phyloP scores from a whole-genome alignment of 2,113 vertebrate genomes.

The Cheirogaleus medius region DNA sequence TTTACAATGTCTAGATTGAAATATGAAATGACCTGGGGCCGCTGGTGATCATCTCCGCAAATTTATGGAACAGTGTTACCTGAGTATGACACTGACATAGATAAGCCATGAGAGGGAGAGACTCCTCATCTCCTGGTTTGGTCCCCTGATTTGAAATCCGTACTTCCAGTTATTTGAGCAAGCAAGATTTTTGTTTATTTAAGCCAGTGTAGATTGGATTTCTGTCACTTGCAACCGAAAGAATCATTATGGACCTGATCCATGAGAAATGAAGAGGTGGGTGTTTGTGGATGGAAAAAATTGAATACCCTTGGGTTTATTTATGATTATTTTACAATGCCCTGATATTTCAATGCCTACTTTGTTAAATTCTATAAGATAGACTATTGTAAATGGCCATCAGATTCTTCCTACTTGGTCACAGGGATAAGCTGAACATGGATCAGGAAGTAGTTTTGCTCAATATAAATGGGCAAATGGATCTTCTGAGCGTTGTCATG shows the following conservation, averaged over 20 bases:
- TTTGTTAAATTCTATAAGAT: background rate
- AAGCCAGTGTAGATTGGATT: background rate
- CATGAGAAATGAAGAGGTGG: background rate
- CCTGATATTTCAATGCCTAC: background rate
- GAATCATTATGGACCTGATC: background rate
- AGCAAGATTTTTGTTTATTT: background rate
- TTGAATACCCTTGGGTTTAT: background rate
- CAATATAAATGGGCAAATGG: background rate
- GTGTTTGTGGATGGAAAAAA: background rate
- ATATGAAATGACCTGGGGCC: background rate
- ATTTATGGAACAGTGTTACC: background rate
- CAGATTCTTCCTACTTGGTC: background rate
- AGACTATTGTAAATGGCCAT: background rate
- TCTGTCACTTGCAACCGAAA: background rate
- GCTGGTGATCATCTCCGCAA: background rate
- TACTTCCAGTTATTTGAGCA: background rate
- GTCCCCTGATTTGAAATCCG: background rate
- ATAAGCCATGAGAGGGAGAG: background rate
- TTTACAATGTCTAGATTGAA: background rate
- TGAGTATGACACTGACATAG: background rate
- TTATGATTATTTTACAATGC: background rate
- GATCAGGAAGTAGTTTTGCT: background rate
- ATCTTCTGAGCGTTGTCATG: background rate
- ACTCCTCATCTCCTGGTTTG: background rate
- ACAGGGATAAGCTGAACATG: background rate